phyloP scores from a whole-genome alignment of 1,140 invertebrate genomes.

The Saccostrea glomerata region DNA sequence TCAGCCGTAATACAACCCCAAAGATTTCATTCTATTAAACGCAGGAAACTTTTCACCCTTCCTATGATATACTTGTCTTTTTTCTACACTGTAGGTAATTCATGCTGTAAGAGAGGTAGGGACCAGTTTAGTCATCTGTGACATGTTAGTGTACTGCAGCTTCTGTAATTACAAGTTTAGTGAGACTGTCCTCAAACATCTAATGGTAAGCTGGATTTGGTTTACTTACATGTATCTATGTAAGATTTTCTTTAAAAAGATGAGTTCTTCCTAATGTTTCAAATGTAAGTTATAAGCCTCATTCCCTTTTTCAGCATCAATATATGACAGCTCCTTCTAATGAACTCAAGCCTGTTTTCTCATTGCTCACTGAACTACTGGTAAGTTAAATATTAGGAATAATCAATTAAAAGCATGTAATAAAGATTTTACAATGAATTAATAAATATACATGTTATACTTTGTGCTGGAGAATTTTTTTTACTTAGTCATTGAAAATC shows the following conservation, averaged over 20 bases:
- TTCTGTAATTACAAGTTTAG: conserved; percentile 79
- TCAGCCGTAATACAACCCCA: too few species aligned
- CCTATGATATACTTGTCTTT: neutral
- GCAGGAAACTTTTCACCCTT: too few species aligned
- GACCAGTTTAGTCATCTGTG: conserved; percentile 65
- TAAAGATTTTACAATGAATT: neutral
- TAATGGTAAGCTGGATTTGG: conserved; percentile 74
- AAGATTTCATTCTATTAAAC: too few species aligned
- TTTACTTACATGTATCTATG: neutral
- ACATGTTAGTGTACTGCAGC: conserved; percentile 78
- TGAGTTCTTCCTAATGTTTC: neutral
- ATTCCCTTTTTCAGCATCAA: conserved; percentile 74
- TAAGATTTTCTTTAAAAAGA: neutral
- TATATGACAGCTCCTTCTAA: conserved; percentile 79
- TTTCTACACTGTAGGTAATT: conserved; percentile 66
- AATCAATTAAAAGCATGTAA: neutral
- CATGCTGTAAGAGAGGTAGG: conserved; percentile 75
- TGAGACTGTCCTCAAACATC: conserved; percentile 74
- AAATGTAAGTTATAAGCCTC: neutral
- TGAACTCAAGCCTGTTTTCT: conserved; percentile 79
- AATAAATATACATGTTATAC: too few species aligned
- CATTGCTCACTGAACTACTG: conserved; percentile 77
- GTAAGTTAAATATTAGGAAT: conserved; percentile 64
- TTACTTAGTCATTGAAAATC: too few species aligned
- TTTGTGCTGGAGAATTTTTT: too few species aligned